These are phyloP conservation scores for Schlechtendalia chinensis DNA, from an alignment of 1,140 invertebrate species.

Conservation along the genomic window DNA sequence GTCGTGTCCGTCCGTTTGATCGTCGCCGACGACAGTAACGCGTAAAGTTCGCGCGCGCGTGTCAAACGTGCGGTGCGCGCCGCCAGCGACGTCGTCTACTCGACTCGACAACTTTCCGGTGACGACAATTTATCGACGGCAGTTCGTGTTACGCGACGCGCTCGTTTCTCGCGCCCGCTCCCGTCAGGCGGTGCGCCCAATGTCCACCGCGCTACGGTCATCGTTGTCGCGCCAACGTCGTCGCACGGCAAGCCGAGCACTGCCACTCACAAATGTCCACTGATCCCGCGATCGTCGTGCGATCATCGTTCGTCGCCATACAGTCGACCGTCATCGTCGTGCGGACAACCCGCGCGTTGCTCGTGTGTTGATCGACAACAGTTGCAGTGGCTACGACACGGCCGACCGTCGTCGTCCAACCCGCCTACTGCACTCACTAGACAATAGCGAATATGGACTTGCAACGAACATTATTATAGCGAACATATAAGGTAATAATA, in stretches of 20 bases:
- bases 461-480: constrained; percentile 1
- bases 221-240: not conserved
- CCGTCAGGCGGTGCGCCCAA: no score
- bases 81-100: not conserved
- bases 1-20: not conserved
- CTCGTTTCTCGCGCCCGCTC: no score
- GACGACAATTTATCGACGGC: no score
- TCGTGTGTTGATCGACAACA: not conserved
- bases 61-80: not conserved
- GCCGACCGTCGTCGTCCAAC: not conserved
- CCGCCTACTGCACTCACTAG: not conserved
- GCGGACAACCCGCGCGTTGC: not conserved
- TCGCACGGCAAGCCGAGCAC: not conserved
- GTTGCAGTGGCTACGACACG: not conserved
- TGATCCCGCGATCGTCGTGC: not conserved
- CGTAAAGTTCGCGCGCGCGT: not conserved
- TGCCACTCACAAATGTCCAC: not conserved
- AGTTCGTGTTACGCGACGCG: no score
- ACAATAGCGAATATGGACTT: not conserved
- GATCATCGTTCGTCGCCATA: not conserved
- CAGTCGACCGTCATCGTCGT: no score
- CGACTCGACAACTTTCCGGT: no score
- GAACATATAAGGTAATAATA: not conserved
- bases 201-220: no score
- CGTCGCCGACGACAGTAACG: not conserved